Conservation (phyloP, 2,113 vertebrate species). For the Tor tambroides region DNA sequence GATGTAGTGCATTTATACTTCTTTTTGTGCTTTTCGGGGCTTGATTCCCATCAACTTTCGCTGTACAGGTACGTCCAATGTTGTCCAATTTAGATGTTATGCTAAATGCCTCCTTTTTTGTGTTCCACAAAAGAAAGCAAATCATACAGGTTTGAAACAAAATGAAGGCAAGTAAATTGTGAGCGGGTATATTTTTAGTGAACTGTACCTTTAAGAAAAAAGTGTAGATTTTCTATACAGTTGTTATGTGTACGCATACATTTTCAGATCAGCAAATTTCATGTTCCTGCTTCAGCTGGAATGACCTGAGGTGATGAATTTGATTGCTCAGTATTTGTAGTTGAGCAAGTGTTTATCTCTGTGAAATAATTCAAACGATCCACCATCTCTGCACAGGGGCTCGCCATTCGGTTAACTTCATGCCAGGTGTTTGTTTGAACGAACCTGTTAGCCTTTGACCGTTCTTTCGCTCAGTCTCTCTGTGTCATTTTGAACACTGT, state of each 20-base stretch:
- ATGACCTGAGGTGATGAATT: background rate
- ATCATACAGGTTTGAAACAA: background rate
- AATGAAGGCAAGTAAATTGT: background rate
- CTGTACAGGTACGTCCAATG: background rate
- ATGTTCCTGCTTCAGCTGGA: background rate
- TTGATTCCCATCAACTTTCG: background rate
- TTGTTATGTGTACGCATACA: background rate
- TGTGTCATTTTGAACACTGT: background rate
- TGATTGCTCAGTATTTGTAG: constrained; percentile 6
- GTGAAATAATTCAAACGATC: background rate
- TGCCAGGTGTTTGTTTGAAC: constrained; percentile 38
- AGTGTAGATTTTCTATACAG: background rate
- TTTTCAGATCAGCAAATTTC: background rate
- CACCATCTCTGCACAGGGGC: background rate
- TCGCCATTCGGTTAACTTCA: background rate
- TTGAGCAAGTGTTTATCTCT: constrained; percentile 2
- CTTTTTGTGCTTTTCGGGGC: background rate
- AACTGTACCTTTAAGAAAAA: background rate
- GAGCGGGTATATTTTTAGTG: background rate
- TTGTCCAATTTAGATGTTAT: background rate
- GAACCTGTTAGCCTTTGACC: constrained; percentile 16
- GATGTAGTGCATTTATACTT: background rate
- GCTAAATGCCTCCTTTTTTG: background rate
- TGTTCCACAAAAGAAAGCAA: background rate
- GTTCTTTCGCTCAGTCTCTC: constrained; percentile 3